phyloP scores from a whole-genome alignment of 2,797 vertebrate species.

The Rhabdophis nuchalis region DNA sequence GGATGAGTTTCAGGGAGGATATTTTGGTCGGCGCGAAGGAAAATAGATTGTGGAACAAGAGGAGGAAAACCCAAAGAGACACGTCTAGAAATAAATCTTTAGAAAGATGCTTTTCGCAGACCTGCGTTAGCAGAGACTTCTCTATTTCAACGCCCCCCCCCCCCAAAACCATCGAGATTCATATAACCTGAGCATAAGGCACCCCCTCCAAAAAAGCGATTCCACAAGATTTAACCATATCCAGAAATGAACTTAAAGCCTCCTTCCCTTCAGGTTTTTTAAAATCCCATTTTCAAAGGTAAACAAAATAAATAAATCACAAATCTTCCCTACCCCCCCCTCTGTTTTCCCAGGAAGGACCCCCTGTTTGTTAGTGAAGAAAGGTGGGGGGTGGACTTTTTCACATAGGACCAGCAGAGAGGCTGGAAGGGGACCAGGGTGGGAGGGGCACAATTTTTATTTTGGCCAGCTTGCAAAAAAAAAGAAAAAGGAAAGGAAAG shows the following conservation, averaged over 20 bases:
- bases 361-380: neutral
- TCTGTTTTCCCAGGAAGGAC: neutral
- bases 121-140: neutral
- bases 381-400: neutral
- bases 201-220: neutral
- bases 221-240: neutral
- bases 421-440: neutral
- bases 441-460: neutral
- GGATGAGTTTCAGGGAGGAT: neutral
- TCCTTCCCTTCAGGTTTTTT: neutral
- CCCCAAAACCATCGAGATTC: neutral
- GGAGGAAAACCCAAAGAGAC: neutral
- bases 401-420: neutral
- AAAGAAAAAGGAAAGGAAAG: neutral
- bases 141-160: neutral
- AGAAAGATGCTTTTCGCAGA: neutral
- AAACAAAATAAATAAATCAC: neutral
- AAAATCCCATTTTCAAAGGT: neutral
- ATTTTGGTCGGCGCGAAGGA: too few relatives aligned
- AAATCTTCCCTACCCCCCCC: neutral
- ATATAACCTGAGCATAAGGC: neutral
- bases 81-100: neutral
- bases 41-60: constrained; percentile 15
- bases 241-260: neutral
- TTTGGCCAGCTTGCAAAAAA: neutral